phyloP scores from a whole-genome alignment of 2,113 vertebrate species.

The Hystrix cristata region DNA sequence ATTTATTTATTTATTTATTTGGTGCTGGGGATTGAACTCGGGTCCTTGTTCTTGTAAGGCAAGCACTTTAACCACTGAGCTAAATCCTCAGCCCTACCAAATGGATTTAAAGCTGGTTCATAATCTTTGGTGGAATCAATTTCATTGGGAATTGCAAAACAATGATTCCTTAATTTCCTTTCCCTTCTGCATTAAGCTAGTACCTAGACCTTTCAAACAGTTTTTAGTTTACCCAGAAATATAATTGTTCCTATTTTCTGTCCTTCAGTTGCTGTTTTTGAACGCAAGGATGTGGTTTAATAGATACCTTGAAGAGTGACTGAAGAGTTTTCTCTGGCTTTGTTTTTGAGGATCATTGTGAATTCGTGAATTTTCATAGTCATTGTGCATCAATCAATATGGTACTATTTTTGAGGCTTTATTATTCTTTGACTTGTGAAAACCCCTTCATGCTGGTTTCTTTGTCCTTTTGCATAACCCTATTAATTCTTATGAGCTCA shows the following conservation, averaged over 20 bases:
- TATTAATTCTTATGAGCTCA: not conserved
- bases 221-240: constrained; percentile 14
- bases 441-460: not conserved
- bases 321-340: not conserved
- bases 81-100: too few relatives aligned
- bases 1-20: too few relatives aligned
- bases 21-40: too few relatives aligned
- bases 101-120: not conserved
- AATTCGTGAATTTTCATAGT: not conserved
- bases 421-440: not conserved
- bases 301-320: not conserved
- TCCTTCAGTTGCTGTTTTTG: not conserved
- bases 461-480: not conserved
- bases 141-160: not conserved
- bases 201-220: not conserved
- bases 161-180: not conserved
- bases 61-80: too few relatives aligned
- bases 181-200: not conserved
- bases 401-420: not conserved
- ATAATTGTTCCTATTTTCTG: not conserved
- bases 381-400: not conserved
- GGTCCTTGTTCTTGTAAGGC: too few relatives aligned
- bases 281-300: constrained; percentile 10
- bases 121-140: constrained; percentile 8
- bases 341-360: not conserved